These are phyloP conservation scores for Peromyscus californicus DNA, from an alignment of 2,113 vertebrate genomes.

Conservation along the genomic window DNA sequence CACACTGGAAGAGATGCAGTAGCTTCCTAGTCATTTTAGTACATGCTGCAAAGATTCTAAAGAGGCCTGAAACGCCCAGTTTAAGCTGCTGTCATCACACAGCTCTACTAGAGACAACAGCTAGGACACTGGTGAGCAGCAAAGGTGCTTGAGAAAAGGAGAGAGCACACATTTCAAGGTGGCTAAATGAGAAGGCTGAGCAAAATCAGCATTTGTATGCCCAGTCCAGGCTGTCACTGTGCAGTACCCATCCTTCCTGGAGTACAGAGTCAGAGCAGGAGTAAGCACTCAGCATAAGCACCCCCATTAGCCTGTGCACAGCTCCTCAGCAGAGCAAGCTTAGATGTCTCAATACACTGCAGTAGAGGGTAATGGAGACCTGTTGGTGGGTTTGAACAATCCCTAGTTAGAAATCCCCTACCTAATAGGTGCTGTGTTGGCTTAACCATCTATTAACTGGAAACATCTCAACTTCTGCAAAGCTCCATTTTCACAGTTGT, in stretches of 20 bases:
- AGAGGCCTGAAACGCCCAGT: neutral
- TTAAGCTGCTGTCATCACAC: slow-evolving; percentile 35
- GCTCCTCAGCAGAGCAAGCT: slow-evolving; percentile 73
- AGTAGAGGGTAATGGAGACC: slow-evolving; percentile 24
- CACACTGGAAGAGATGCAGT: neutral
- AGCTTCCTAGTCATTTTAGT: slow-evolving; percentile 33
- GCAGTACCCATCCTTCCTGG: slow-evolving; percentile 65
- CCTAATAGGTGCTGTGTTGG: neutral
- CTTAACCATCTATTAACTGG: slow-evolving; percentile 24
- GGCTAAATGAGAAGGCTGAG: neutral
- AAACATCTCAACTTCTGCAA: slow-evolving; percentile 12
- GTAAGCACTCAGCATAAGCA: slow-evolving; percentile 77
- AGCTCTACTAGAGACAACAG: slow-evolving; percentile 7
- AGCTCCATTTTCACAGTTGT: slow-evolving; percentile 66
- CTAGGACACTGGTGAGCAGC: neutral
- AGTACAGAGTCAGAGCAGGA: slow-evolving; percentile 64
- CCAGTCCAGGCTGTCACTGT: neutral
- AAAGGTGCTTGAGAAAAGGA: slow-evolving; percentile 35
- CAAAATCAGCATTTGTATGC: neutral
- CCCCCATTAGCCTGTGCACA: slow-evolving; percentile 34
- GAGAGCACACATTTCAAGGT: slow-evolving; percentile 44
- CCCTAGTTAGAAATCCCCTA: slow-evolving; percentile 38
- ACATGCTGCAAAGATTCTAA: neutral
- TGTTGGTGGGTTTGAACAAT: slow-evolving; percentile 22
- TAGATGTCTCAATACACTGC: slow-evolving; percentile 52